phyloP scores from a whole-genome alignment of 2,113 vertebrate species.

The Bettongia penicillata region DNA sequence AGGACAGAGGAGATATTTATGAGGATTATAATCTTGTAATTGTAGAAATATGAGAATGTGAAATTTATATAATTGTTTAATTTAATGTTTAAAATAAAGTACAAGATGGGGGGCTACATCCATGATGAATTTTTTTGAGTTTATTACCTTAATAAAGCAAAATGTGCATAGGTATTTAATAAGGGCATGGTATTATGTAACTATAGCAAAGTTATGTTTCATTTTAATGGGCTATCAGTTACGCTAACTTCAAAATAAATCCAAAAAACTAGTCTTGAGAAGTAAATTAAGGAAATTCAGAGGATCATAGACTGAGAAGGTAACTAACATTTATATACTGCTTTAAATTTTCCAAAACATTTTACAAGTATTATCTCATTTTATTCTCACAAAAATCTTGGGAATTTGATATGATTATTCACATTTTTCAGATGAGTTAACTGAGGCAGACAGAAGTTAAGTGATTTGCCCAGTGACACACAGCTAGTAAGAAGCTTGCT shows the following conservation, averaged over 20 bases:
- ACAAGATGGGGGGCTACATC: neutral
- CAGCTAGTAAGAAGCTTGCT: neutral
- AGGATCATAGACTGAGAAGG: neutral
- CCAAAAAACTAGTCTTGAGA: neutral
- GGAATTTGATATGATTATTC: neutral
- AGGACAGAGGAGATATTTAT: neutral
- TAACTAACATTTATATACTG: neutral
- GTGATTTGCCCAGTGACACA: neutral
- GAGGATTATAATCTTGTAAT: neutral
- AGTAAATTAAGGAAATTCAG: neutral
- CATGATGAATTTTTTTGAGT: constrained; percentile 11
- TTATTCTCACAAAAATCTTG: neutral
- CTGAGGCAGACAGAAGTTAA: neutral
- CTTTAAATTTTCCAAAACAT: neutral
- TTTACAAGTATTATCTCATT: neutral
- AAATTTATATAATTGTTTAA: neutral
- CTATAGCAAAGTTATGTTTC: neutral
- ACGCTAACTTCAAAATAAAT: neutral
- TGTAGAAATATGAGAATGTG: neutral
- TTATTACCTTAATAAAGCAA: constrained; percentile 2
- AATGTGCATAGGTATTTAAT: neutral
- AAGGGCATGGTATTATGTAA: neutral
- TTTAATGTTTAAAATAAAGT: constrained; percentile 13
- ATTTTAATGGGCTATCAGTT: neutral
- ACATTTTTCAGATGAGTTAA: neutral